phyloP scores from a whole-genome alignment of 2,797 vertebrate genomes.

The Poeciliopsis turneri region DNA sequence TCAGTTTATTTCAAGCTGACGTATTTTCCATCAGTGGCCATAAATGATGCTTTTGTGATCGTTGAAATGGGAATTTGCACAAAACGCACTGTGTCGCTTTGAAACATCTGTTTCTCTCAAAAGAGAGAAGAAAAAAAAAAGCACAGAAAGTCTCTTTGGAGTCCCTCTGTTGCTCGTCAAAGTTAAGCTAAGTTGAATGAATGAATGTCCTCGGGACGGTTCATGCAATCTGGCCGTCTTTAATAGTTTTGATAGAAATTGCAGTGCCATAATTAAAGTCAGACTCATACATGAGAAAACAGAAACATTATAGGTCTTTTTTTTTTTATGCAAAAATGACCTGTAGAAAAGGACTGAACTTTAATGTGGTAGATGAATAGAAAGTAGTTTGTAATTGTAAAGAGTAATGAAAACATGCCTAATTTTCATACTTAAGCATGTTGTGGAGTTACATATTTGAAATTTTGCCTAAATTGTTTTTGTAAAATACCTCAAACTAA shows the following conservation, averaged over 20 bases:
- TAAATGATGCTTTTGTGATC: slow-evolving; percentile 10
- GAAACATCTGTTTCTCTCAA: slow-evolving; percentile 13
- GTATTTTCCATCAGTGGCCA: slow-evolving; percentile 12
- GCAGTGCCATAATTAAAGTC: not conserved
- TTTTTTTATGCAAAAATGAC: not conserved
- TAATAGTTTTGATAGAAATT: not conserved
- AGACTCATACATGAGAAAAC: not conserved
- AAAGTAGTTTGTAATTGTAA: not conserved
- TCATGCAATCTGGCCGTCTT: not conserved
- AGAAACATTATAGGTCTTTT: not conserved
- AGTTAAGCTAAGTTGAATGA: not conserved
- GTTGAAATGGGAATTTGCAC: slow-evolving; percentile 7
- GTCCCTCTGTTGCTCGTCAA: not conserved
- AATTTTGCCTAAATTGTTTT: not conserved
- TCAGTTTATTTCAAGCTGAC: slow-evolving; percentile 21
- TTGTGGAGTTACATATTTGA: not conserved
- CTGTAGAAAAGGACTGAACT: not conserved
- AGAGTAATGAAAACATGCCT: not conserved
- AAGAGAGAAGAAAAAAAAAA: not conserved
- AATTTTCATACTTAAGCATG: not conserved
- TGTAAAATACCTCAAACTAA: not conserved
- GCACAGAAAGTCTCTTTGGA: not conserved
- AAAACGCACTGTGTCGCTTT: slow-evolving; percentile 5
- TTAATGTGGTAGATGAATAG: not conserved
- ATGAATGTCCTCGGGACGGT: not conserved